Conservation (phyloP, 2,113 vertebrate species). For the Corythaeola cristata region DNA sequence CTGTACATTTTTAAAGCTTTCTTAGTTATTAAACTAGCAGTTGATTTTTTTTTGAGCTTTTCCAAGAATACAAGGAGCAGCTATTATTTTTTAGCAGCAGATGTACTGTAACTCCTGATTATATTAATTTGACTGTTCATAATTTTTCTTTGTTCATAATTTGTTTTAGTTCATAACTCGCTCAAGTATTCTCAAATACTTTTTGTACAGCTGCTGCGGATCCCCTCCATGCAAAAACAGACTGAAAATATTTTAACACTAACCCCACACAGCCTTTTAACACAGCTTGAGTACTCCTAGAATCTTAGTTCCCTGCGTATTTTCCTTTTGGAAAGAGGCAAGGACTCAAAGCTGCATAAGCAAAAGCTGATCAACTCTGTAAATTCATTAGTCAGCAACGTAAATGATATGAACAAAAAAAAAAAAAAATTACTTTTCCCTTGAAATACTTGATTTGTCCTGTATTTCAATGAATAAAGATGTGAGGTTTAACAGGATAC, state of each 20-base stretch:
- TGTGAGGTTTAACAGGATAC: neutral
- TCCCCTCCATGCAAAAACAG: neutral
- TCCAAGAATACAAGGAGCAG: neutral
- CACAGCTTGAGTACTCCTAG: too few species aligned
- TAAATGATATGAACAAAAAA: neutral
- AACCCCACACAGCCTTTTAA: neutral
- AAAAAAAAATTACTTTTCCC: neutral
- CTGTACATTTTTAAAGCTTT: neutral
- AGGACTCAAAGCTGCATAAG: neutral
- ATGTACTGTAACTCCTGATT: neutral
- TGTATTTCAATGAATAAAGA: neutral
- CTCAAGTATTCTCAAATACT: neutral
- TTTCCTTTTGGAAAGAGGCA: neutral
- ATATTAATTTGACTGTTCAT: neutral
- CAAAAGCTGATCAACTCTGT: neutral
- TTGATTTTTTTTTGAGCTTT: neutral
- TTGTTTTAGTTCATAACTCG: neutral
- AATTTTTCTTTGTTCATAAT: neutral
- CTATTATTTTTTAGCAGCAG: conserved; percentile 16
- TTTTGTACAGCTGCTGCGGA: neutral
- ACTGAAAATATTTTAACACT: neutral
- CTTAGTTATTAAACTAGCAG: neutral
- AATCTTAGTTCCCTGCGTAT: neutral
- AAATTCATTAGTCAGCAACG: neutral
- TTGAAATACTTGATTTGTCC: neutral